These are phyloP conservation scores for Aplysia californica DNA, from an alignment of 1,140 invertebrate species.

Conservation along the genomic window DNA sequence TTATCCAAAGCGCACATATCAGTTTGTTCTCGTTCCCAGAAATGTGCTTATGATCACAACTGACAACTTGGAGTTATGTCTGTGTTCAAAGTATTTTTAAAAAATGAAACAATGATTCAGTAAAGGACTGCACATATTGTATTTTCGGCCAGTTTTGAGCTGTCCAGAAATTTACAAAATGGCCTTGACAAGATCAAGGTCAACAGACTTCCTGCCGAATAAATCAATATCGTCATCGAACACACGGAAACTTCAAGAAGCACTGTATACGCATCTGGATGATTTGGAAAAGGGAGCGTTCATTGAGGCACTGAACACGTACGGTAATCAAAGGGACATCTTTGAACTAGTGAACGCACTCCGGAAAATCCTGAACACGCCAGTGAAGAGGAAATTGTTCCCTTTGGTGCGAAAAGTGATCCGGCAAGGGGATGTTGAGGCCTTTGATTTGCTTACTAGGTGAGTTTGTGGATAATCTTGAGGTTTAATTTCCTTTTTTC, in stretches of 20 bases:
- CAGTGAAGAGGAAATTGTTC: slow-evolving; percentile 47
- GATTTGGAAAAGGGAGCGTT: slow-evolving; percentile 41
- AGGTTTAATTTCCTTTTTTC: too few species aligned
- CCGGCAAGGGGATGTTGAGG: slow-evolving; percentile 30
- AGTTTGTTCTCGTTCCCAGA: too few species aligned
- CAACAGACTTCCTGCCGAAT: not conserved
- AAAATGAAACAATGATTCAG: not conserved
- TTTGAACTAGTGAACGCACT: slow-evolving; percentile 43
- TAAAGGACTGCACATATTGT: not conserved
- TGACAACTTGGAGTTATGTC: not conserved
- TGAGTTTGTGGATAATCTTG: too few species aligned
- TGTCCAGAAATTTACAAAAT: slow-evolving; percentile 9
- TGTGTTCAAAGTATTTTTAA: not conserved
- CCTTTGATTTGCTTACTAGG: slow-evolving; percentile 35
- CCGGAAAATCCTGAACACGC: slow-evolving; percentile 44
- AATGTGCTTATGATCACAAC: too few species aligned
- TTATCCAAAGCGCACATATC: not conserved
- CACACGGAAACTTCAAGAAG: slow-evolving; percentile 46
- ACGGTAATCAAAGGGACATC: slow-evolving; percentile 42
- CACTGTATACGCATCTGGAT: slow-evolving; percentile 42
- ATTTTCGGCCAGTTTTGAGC: not conserved
- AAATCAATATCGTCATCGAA: slow-evolving; percentile 36
- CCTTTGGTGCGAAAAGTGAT: slow-evolving; percentile 45
- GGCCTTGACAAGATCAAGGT: slow-evolving; percentile 14
- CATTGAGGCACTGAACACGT: slow-evolving; percentile 47